These are phyloP conservation scores for Lithophane socia DNA, from an alignment of 2,888 invertebrate genomes.

Conservation along the genomic window DNA sequence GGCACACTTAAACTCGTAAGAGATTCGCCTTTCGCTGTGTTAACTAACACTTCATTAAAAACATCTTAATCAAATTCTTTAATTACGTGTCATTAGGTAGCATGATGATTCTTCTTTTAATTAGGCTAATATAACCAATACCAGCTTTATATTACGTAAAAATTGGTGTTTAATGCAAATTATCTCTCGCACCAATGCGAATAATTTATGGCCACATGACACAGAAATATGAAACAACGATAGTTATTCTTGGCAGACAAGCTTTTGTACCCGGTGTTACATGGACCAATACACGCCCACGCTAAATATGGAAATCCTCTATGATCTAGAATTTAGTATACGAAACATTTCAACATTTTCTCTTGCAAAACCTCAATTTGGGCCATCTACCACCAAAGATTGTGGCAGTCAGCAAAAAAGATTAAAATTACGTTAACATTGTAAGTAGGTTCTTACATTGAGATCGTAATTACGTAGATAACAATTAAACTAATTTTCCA, in stretches of 20 bases:
- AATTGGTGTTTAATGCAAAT: conserved; percentile 62
- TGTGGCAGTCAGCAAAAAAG: background rate
- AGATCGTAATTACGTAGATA: conserved; percentile 28
- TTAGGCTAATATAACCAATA: conserved; percentile 53
- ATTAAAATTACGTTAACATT: background rate
- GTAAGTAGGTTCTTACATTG: background rate
- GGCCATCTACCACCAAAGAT: background rate
- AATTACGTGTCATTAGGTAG: conserved; percentile 36
- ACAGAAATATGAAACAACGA: conserved; percentile 36
- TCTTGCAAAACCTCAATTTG: conserved; percentile 28
- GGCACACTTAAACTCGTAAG: conserved; percentile 17
- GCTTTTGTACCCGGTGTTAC: conserved; percentile 19
- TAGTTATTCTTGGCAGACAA: conserved; percentile 25
- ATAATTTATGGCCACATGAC: conserved; percentile 43
- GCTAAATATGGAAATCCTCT: conserved; percentile 41
- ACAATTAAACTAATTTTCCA: conserved; percentile 13
- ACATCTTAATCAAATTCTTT: conserved; percentile 25
- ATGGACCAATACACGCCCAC: conserved; percentile 21
- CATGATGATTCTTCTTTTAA: conserved; percentile 58
- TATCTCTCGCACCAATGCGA: conserved; percentile 30
- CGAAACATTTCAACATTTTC: conserved; percentile 27
- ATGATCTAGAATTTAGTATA: conserved; percentile 35
- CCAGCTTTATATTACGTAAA: conserved; percentile 57
- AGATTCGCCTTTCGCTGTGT: conserved; percentile 41
- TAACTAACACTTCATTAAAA: conserved; percentile 32